phyloP scores from a whole-genome alignment of 1,140 invertebrate genomes.

The Chrysomallon squamiferum region DNA sequence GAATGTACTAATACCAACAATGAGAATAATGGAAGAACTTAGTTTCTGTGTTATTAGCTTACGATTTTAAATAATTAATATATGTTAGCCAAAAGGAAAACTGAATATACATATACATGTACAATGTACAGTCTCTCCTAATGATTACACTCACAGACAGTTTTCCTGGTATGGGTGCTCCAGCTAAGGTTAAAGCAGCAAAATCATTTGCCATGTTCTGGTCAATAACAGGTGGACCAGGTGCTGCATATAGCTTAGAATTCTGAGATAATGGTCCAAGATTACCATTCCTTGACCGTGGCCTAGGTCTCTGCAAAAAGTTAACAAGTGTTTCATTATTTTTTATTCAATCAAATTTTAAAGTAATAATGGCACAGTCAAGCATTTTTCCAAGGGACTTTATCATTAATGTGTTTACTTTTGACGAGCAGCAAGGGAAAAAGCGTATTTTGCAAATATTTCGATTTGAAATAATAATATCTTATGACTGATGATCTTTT shows the following conservation, averaged over 20 bases:
- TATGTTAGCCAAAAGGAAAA: too few species aligned
- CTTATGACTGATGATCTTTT: not conserved
- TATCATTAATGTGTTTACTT: not conserved
- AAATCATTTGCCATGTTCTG: conserved; percentile 48
- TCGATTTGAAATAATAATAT: not conserved
- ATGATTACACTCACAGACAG: not conserved
- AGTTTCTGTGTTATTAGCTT: too few species aligned
- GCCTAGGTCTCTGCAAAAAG: conserved; percentile 5
- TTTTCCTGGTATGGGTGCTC: conserved; percentile 20
- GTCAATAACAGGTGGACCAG: conserved; percentile 29
- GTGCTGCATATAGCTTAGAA: conserved; percentile 38
- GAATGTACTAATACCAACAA: too few species aligned
- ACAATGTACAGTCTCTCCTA: not conserved
- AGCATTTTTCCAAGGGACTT: not conserved
- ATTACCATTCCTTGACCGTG: conserved; percentile 11
- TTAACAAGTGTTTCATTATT: not conserved
- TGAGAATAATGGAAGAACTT: too few species aligned
- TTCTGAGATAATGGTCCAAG: conserved; percentile 25
- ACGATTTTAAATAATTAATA: too few species aligned
- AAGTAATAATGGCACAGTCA: not conserved
- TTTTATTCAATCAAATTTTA: not conserved
- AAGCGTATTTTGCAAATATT: not conserved
- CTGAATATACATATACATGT: too few species aligned
- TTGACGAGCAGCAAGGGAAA: not conserved
- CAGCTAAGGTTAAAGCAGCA: conserved; percentile 50